phyloP scores from a whole-genome alignment of 2,888 invertebrate genomes.

The Epinotia brunnichana region DNA sequence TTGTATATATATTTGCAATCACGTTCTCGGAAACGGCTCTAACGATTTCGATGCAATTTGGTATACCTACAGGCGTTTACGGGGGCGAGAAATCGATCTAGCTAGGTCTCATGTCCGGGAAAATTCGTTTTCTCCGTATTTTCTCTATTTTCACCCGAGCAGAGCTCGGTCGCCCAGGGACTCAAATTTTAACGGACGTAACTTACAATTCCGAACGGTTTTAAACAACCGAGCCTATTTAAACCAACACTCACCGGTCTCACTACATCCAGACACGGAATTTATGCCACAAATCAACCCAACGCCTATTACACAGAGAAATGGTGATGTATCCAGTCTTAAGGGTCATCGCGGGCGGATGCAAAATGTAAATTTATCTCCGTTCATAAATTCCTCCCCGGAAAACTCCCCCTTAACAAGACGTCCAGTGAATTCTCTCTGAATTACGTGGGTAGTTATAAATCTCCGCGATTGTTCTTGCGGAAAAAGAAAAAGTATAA shows the following conservation, averaged over 20 bases:
- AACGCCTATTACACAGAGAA: conserved; percentile 11
- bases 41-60: too few species aligned
- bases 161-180: too few species aligned
- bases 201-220: too few species aligned
- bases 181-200: too few species aligned
- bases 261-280: not conserved
- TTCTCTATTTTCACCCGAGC: too few species aligned
- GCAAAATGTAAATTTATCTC: conserved; percentile 55
- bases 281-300: not conserved
- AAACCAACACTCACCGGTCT: not conserved
- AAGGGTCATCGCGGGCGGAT: conserved; percentile 47
- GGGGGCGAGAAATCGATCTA: too few species aligned
- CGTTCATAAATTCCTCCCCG: conserved; percentile 52
- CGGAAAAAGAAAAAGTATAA: conserved; percentile 52
- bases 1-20: too few species aligned
- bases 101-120: too few species aligned
- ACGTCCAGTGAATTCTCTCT: conserved; percentile 56
- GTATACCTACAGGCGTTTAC: too few species aligned
- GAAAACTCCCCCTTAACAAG: conserved; percentile 61
- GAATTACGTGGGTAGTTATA: conserved; percentile 57
- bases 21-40: too few species aligned
- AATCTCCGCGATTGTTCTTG: conserved; percentile 59
- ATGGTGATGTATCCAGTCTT: conserved; percentile 25
- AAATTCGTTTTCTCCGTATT: too few species aligned
- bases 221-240: not conserved